A percentile compares a stretch with the other conserved stretches of the same genome.
Conservation (phyloP, 2,888 invertebrate species). For the Drosophila mayaguana region DNA sequence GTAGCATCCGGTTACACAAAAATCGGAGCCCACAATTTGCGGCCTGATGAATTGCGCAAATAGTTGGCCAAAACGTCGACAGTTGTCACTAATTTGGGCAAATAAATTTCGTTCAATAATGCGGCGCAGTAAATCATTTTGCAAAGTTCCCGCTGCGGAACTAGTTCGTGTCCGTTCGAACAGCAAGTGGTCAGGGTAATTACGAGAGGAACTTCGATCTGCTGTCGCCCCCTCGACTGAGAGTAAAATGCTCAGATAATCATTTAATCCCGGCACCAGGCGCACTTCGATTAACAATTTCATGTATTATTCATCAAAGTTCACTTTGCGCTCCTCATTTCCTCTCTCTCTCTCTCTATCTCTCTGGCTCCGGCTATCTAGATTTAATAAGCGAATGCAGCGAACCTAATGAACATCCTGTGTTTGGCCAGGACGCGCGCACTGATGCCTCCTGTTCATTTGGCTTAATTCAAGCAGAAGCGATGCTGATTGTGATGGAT, state of each 20-base stretch:
- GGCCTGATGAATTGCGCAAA: constrained; percentile 73
- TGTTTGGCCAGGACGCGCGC: constrained; percentile 41
- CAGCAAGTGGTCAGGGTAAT: constrained; percentile 55
- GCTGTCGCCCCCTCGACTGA: constrained; percentile 7
- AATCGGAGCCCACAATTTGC: constrained; percentile 62
- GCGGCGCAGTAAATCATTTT: constrained; percentile 54
- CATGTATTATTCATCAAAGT: constrained; percentile 74
- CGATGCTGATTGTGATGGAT: constrained; percentile 81
- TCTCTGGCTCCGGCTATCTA: constrained; percentile 40
- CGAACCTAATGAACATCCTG: constrained; percentile 80
- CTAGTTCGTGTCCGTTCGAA: constrained; percentile 32
- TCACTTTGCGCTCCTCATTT: constrained; percentile 31
- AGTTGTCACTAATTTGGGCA: constrained; percentile 56
- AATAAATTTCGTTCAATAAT: constrained; percentile 48
- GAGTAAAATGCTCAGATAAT: constrained; percentile 65
- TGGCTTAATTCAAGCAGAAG: constrained; percentile 75
- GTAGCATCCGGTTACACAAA: constrained; percentile 69
- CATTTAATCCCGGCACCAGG: constrained; percentile 67
- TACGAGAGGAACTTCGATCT: constrained; percentile 27
- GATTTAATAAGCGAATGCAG: constrained; percentile 75
- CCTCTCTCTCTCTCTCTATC: neutral
- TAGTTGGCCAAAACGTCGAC: constrained; percentile 34
- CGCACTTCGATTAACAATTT: constrained; percentile 58
- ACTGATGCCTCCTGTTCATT: constrained; percentile 32
- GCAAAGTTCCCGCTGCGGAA: constrained; percentile 21